Percentiles rank a stretch among this genome's conserved stretches.
These are phyloP conservation scores for Sprattus sprattus DNA, from an alignment of 2,113 vertebrate species.

Conservation along the genomic window DNA sequence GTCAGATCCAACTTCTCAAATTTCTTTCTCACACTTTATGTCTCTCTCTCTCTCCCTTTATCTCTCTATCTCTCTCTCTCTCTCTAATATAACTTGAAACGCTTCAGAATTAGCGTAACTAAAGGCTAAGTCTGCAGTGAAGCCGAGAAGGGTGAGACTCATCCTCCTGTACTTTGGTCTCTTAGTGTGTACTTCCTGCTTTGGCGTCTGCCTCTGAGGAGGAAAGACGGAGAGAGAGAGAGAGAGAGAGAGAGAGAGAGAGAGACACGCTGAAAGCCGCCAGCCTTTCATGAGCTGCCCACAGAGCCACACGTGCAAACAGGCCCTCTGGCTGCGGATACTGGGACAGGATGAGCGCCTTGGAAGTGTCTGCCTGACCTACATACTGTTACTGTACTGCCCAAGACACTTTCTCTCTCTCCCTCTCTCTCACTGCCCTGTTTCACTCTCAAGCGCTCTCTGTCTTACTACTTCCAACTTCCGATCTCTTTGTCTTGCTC, in stretches of 20 bases:
- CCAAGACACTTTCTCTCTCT: background rate
- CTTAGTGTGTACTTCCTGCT: background rate
- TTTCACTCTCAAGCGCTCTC: background rate
- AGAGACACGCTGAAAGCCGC: background rate
- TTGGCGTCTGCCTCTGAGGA: background rate
- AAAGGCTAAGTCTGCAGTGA: constrained; percentile 3
- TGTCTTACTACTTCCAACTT: background rate
- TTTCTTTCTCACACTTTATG: background rate
- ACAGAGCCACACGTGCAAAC: constrained; percentile 38
- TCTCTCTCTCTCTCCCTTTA: background rate
- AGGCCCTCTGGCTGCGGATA: constrained; percentile 18
- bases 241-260: background rate
- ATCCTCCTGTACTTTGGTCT: background rate
- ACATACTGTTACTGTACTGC: constrained; percentile 28
- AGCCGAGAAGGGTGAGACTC: constrained; percentile 6
- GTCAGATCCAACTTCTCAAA: background rate
- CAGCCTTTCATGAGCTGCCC: constrained; percentile 27
- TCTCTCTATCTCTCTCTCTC: background rate
- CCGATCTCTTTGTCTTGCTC: background rate
- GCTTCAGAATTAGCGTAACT: background rate
- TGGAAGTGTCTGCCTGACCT: constrained; percentile 37
- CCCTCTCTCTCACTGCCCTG: background rate
- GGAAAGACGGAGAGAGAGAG: background rate
- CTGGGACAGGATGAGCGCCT: background rate
- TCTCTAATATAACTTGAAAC: background rate